Percentiles rank a stretch among this genome's conserved stretches.
Conservation (phyloP, 2,797 vertebrate genomes). For the Hypotaenidia philippensis region DNA sequence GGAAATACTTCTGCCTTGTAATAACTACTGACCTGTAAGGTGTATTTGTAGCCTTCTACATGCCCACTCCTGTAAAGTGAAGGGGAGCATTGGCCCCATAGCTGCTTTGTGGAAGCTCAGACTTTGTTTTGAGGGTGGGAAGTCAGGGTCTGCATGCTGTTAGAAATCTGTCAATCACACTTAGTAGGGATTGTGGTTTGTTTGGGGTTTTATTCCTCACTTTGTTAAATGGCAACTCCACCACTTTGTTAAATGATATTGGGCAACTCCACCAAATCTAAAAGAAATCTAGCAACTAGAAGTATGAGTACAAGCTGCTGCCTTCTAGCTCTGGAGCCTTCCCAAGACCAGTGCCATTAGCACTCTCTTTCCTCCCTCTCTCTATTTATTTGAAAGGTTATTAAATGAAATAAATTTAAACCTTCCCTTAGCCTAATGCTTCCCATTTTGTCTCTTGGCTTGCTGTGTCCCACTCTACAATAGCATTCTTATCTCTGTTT, state of each 20-base stretch:
- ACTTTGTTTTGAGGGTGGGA: neutral
- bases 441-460: neutral
- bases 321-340: neutral
- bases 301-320: neutral
- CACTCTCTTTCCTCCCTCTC: neutral
- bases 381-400: neutral
- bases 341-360: neutral
- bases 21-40: neutral
- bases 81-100: neutral
- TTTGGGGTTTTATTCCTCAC: neutral
- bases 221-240: neutral
- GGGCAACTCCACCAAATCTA: neutral
- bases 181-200: neutral
- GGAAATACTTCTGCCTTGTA: neutral
- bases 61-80: neutral
- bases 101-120: neutral
- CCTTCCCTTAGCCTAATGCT: neutral
- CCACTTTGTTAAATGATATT: neutral
- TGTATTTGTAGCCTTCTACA: neutral
- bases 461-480: neutral
- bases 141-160: neutral
- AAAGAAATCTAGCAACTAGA: neutral
- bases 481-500: neutral
- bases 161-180: neutral
- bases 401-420: neutral